Conservation (phyloP, 35 echinoderm and acorn worm genomes). For the Stichopus chloronotus region DNA sequence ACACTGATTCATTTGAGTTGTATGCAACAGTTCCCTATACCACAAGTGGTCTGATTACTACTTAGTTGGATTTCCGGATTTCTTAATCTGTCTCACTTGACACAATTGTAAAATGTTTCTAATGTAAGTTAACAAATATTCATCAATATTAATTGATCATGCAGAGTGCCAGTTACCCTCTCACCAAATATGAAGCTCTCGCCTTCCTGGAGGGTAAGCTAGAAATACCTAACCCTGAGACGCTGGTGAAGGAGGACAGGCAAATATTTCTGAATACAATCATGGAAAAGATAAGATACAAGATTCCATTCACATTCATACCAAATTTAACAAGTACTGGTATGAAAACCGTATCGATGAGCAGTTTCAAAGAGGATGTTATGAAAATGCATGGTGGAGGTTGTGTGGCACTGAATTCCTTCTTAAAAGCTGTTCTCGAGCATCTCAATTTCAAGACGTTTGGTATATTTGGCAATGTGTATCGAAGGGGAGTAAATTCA, state of each 20-base stretch:
- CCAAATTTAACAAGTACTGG: neutral
- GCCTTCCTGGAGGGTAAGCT: neutral
- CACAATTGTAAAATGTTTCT: no score
- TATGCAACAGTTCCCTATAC: no score
- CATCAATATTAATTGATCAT: neutral
- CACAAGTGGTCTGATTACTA: no score
- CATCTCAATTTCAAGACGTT: neutral
- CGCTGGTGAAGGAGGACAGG: neutral
- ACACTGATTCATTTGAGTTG: no score
- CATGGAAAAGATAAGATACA: neutral
- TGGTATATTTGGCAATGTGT: neutral
- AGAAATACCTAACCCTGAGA: neutral
- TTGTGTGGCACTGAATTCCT: neutral
- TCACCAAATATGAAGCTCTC: neutral
- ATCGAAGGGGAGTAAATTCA: neutral
- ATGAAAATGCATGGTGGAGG: neutral
- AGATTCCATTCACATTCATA: conserved; percentile 6
- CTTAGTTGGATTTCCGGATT: no score
- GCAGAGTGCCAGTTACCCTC: neutral
- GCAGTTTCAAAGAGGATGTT: neutral
- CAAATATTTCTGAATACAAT: neutral
- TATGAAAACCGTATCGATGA: neutral
- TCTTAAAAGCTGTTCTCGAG: neutral
- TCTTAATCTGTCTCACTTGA: no score
- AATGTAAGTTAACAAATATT: no score